phyloP scores from a whole-genome alignment of 2,113 vertebrate species.

The Aleadryas rufinucha region DNA sequence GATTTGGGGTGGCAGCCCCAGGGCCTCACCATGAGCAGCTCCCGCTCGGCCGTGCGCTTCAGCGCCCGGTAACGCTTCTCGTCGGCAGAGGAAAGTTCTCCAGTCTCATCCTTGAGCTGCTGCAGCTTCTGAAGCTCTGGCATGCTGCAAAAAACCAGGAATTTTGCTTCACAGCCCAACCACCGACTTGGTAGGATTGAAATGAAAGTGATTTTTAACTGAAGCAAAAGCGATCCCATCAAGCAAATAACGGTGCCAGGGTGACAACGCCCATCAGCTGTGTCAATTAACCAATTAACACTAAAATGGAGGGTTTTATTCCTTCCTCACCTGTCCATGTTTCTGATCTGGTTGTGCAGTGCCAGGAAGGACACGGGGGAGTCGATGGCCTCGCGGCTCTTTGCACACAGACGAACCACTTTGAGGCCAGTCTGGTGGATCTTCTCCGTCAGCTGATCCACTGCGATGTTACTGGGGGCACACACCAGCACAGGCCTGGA shows the following conservation, averaged over 20 bases:
- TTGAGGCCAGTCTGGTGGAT: constrained; percentile 97
- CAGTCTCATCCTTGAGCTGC: constrained; percentile 97
- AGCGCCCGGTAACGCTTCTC: constrained; percentile 96
- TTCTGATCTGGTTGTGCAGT: constrained; percentile 97
- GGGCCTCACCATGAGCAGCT: constrained; percentile 88
- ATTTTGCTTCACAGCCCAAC: background rate
- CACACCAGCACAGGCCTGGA: constrained; percentile 93
- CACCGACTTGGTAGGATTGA: background rate
- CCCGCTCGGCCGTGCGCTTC: constrained; percentile 93
- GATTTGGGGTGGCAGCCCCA: background rate
- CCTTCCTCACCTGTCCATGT: constrained; percentile 93
- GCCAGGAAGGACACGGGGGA: constrained; percentile 97
- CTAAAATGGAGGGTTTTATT: fast-evolving
- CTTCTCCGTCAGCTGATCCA: constrained; percentile 97
- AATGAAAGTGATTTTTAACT: fast-evolving
- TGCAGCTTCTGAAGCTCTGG: constrained; percentile 97
- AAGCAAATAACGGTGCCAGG: fast-evolving
- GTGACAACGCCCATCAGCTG: fast-evolving
- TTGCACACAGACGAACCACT: constrained; percentile 95
- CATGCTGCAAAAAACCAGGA: constrained; percentile 75
- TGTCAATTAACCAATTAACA: fast-evolving
- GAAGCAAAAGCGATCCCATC: fast-evolving
- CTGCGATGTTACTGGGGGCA: constrained; percentile 96
- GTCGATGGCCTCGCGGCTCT: constrained; percentile 96
- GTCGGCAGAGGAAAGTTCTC: constrained; percentile 94